Base-by-base conservation (phyloP, 2,888 invertebrate species). In the Trichopria drosophilae region DNA sequence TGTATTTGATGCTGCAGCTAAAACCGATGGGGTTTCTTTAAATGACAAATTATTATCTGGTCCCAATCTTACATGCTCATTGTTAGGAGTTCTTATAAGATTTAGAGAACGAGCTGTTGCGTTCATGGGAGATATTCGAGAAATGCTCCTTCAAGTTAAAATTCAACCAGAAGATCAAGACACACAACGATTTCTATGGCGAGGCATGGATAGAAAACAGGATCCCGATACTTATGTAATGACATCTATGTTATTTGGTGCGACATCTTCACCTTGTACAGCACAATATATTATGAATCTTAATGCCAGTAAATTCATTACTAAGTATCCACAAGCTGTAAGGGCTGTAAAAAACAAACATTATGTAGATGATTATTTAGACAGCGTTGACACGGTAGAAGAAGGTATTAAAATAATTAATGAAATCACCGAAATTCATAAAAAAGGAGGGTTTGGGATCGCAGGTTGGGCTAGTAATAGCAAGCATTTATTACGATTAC, bases 71-170 rank as follows among this genome's bases (percentile, higher is more conserved):
- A 51, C 70, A 3, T 52, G 58, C 5, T 60, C 70, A 5, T 48
- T 76, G 24, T 47, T 65, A 1, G 67, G 68, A 3, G 66, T 74
- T 1, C 36, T 75, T 34, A 60, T 68, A 50, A 63, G 68, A 2
- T 76, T 75, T 48, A 48, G 73, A 32, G 62, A 68, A 54, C 53
- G 65, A 13, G 58, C 47, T 23, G 47, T 72, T 3, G 73, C 67
- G 3, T 59, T 75, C 51, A 41, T 59, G 57, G 53, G 66, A 0
- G 72, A 73, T 35, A 65, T 72, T 0, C 56, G 48, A 4, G 67
- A 72, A 40, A 70, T 72, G 69, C 71, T 69, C 29, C 50, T 61
- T 3, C 69, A 65, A 22, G 46, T 72, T 0, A 56, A 55, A 10
- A 63, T 72, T 3, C 13, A 35, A 0, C 34, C 45, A 5, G 57